phyloP scores from a whole-genome alignment of 2,888 invertebrate genomes.

The Timema cristinae region DNA sequence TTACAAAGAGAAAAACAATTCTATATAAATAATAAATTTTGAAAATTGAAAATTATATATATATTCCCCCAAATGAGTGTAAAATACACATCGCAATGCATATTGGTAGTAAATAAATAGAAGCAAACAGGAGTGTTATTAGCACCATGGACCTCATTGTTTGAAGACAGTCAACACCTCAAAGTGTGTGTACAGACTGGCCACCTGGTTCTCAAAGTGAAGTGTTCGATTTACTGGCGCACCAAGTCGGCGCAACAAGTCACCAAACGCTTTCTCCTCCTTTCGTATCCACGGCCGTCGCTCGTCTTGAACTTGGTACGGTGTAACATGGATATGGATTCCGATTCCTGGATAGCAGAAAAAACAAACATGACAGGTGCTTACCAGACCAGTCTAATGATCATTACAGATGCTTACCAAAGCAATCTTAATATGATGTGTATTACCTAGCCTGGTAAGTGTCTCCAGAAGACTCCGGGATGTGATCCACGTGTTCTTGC shows the following conservation, averaged over 20 bases:
- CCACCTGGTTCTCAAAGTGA: slow-evolving; percentile 56
- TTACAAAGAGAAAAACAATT: too few relatives aligned
- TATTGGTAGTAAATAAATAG: too few relatives aligned
- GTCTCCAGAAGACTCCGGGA: slow-evolving; percentile 67
- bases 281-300: slow-evolving; percentile 78
- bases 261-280: slow-evolving; percentile 74
- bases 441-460: slow-evolving; percentile 64
- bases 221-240: slow-evolving; percentile 60
- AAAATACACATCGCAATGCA: not conserved
- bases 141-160: not conserved
- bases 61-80: not conserved
- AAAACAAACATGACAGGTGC: slow-evolving; percentile 21
- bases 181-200: slow-evolving; percentile 72
- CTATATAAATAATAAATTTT: too few relatives aligned
- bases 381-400: not conserved
- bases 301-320: slow-evolving; percentile 82
- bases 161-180: slow-evolving; percentile 61
- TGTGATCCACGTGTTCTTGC: slow-evolving; percentile 84
- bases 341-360: slow-evolving; percentile 54
- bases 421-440: not conserved
- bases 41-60: too few relatives aligned
- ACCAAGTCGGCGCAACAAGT: slow-evolving; percentile 60
- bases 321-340: slow-evolving; percentile 78
- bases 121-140: too few relatives aligned
- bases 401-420: too few relatives aligned